Evolutionary conservation across 1,140 invertebrate genomes (phyloP).

Genomic region (Luehdorfia chinensis): DNA sequence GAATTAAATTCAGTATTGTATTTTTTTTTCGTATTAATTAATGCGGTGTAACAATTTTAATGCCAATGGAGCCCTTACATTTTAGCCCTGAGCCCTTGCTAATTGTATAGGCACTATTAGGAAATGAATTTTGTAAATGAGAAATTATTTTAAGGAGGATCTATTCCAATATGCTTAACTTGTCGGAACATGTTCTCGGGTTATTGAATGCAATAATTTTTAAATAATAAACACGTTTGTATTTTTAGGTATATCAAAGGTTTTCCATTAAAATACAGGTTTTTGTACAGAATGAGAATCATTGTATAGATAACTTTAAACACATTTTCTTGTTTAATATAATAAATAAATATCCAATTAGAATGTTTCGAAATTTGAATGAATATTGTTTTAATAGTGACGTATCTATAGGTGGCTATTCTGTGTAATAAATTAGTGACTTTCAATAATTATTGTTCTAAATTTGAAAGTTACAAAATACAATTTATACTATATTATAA

Average conservation of each 20-base stretch:
- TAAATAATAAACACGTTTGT: constrained; percentile 23
- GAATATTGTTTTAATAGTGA: constrained; percentile 39
- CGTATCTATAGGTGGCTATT: constrained; percentile 49
- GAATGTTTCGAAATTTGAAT: constrained; percentile 42
- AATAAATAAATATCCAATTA: too few species aligned
- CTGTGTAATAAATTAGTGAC: constrained; percentile 42
- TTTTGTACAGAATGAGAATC: constrained; percentile 42
- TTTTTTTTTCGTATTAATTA: constrained; percentile 26
- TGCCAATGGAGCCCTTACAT: neutral
- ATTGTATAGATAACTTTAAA: constrained; percentile 23
- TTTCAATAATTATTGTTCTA: constrained; percentile 71
- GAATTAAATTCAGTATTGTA: too few species aligned
- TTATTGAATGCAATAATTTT: constrained; percentile 56
- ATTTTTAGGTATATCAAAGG: constrained; percentile 26
- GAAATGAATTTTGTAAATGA: neutral
- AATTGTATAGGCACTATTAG: constrained; percentile 41
- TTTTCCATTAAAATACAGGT: constrained; percentile 38
- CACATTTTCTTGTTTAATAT: constrained; percentile 27
- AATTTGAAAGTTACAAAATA: constrained; percentile 59
- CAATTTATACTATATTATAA: constrained; percentile 33
- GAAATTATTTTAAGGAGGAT: constrained; percentile 7
- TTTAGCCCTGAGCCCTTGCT: constrained; percentile 60
- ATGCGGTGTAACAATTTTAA: constrained; percentile 47
- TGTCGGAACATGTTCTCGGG: constrained; percentile 7
- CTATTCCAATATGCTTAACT: constrained; percentile 18